Evolutionary conservation across 2,113 vertebrate species (phyloP).

Genomic region (Gadus chalcogrammus): DNA sequence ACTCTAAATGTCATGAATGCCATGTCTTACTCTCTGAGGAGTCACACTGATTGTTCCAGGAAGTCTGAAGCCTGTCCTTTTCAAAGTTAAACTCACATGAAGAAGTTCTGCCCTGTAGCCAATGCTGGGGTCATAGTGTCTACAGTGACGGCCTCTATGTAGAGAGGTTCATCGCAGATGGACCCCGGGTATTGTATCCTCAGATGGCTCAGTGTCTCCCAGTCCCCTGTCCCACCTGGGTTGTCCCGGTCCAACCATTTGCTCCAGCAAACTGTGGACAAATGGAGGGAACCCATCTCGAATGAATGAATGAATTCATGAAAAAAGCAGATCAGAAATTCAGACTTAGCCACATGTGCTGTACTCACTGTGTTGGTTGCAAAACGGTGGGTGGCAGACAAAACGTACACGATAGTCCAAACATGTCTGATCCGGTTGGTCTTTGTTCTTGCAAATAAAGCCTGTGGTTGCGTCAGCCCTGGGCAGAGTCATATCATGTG

Average conservation of each 20-base stretch:
- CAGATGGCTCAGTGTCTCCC: neutral
- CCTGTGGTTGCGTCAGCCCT: conserved; percentile 26
- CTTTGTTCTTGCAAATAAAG: conserved; percentile 36
- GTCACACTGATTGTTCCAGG: too few relatives aligned
- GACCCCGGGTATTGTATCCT: neutral
- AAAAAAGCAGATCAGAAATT: neutral
- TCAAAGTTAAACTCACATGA: conserved; percentile 16
- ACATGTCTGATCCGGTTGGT: conserved; percentile 21
- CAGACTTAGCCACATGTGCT: neutral
- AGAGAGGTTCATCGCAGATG: conserved; percentile 25
- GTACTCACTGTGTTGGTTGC: neutral
- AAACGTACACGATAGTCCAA: conserved; percentile 50
- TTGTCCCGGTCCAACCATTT: conserved; percentile 40
- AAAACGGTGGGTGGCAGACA: conserved; percentile 38
- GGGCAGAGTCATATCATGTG: conserved; percentile 10
- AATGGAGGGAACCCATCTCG: neutral
- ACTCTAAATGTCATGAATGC: too few relatives aligned
- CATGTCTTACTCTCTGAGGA: neutral
- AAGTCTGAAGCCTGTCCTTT: too few relatives aligned
- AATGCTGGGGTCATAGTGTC: conserved; percentile 20
- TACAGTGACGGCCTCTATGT: conserved; percentile 33
- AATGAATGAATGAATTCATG: neutral
- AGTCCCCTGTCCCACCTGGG: conserved; percentile 34
- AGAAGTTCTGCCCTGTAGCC: conserved; percentile 13
- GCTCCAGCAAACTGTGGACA: conserved; percentile 45